Conservation (phyloP, 2,888 invertebrate species). For the Abscondita cerata region DNA sequence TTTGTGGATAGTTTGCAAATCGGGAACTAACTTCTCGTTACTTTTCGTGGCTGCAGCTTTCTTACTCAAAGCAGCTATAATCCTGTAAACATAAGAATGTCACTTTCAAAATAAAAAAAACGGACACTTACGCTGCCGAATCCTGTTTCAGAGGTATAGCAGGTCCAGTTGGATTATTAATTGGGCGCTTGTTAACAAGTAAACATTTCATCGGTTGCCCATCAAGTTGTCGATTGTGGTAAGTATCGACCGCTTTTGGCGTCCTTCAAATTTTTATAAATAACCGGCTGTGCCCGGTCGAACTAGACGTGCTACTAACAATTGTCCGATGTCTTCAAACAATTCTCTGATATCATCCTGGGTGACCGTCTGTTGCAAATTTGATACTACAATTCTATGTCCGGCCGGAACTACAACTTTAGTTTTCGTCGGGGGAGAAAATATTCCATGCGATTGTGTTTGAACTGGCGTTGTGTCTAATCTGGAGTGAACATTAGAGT, state of each 20-base stretch:
- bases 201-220: conserved; percentile 94
- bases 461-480: conserved; percentile 57
- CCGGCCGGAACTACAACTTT: conserved; percentile 65
- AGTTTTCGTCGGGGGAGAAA: conserved; percentile 55
- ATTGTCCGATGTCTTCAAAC: conserved; percentile 90
- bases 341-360: conserved; percentile 92
- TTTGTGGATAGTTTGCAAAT: conserved; percentile 74
- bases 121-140: conserved; percentile 40
- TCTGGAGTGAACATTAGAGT: conserved; percentile 57
- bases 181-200: conserved; percentile 77
- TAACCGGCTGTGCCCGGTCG: conserved; percentile 90
- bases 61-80: conserved; percentile 36
- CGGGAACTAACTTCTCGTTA: conserved; percentile 64
- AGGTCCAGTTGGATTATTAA: conserved; percentile 65
- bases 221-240: conserved; percentile 92
- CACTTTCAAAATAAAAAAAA: conserved; percentile 3
- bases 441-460: conserved; percentile 48
- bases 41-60: conserved; percentile 38
- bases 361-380: conserved; percentile 85
- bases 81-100: conserved; percentile 29
- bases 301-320: conserved; percentile 83
- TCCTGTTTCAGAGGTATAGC: conserved; percentile 50
- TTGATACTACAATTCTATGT: conserved; percentile 89
- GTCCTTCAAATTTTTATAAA: conserved; percentile 84
- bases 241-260: conserved; percentile 92